Evolutionary conservation across 2,797 vertebrate genomes (phyloP).

Genomic region (Helostoma temminkii): DNA sequence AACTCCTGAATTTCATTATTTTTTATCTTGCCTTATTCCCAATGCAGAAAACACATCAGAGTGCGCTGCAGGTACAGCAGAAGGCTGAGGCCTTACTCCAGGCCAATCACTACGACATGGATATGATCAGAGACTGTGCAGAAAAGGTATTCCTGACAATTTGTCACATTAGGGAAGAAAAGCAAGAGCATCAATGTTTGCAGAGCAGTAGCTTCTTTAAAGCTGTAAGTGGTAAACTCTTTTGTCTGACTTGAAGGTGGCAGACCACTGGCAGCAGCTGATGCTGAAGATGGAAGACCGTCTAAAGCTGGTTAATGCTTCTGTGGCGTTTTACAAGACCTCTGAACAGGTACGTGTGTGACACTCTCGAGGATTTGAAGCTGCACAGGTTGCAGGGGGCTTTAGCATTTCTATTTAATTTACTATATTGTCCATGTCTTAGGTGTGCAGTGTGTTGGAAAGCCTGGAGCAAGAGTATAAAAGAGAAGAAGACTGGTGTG

Average conservation of each 20-base stretch:
- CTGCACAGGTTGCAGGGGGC: background rate
- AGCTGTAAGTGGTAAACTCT: slow-evolving; percentile 25
- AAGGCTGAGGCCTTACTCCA: slow-evolving; percentile 97
- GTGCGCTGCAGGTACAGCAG: slow-evolving; percentile 97
- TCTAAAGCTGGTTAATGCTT: slow-evolving; percentile 97
- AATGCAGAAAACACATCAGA: slow-evolving; percentile 91
- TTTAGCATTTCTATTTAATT: slow-evolving; percentile 13
- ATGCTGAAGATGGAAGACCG: slow-evolving; percentile 99
- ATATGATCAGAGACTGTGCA: slow-evolving; percentile 98
- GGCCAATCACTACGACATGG: slow-evolving; percentile 98
- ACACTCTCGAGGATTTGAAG: no score
- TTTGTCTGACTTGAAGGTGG: slow-evolving; percentile 82
- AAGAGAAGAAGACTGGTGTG: slow-evolving; percentile 98
- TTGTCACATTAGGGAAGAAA: background rate
- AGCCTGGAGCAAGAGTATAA: slow-evolving; percentile 99
- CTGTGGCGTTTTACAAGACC: slow-evolving; percentile 99
- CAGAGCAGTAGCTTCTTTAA: background rate
- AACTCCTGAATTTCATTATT: slow-evolving; percentile 33
- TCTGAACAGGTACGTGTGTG: slow-evolving; percentile 92
- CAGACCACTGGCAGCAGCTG: slow-evolving; percentile 98
- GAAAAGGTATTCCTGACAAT: slow-evolving; percentile 84
- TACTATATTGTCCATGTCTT: slow-evolving; percentile 24
- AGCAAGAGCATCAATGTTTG: background rate
- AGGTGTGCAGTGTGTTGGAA: slow-evolving; percentile 95
- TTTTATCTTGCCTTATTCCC: slow-evolving; percentile 27